Evolutionary conservation across 1,140 invertebrate species (phyloP), one percentile per base, ranked within the genome.

Genomic region (Drosophila saltans): DNA sequence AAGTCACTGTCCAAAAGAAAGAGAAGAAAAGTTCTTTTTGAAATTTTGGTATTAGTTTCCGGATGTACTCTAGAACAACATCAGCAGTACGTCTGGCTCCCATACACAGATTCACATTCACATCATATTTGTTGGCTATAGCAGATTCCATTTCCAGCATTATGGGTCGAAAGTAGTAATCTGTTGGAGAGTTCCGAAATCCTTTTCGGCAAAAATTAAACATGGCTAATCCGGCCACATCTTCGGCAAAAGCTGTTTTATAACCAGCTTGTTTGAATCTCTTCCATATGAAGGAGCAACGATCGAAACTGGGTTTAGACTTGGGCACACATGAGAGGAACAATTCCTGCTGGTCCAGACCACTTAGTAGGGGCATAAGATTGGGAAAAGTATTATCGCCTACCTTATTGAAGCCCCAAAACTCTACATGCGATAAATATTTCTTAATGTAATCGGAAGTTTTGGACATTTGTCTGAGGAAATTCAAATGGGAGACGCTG

Each of bases 331-430:
- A 97, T 0, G 90, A 92, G n/a, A 92, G 91, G 61, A 93, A 93
- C 30, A 97, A 75, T 75, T 96, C 96, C 1, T 92, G 91, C 21
- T 94, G 93, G 40, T 92, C 94, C 16, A 95, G 80, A 0, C 97
- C 97, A 1, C 95, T 95, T 0, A 97, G 89, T 7, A 96, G 92
- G 0, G 96, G 94, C 0, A 97, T 94, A 33, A 97, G 76, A 91
- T 98, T 98, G 0, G 96, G 96, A 86, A 96, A 97, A 0, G 97
- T 97, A 82, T 97, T 97, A 80, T 97, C 96, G 1, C 94, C 97
- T 3, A 97, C 94, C 93, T 97, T 97, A 75, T 96, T 97, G 90
- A 96, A 97, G 11, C 97, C 97, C 58, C 95, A 84, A 73, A 97
- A 93, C 90, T 96, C 96, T 7, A 96, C 93, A 8, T 95, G 95